A percentile compares a stretch with the other conserved stretches of the same genome.
Conservation (phyloP, 2,113 vertebrate species). For the Amazona guildingii region DNA sequence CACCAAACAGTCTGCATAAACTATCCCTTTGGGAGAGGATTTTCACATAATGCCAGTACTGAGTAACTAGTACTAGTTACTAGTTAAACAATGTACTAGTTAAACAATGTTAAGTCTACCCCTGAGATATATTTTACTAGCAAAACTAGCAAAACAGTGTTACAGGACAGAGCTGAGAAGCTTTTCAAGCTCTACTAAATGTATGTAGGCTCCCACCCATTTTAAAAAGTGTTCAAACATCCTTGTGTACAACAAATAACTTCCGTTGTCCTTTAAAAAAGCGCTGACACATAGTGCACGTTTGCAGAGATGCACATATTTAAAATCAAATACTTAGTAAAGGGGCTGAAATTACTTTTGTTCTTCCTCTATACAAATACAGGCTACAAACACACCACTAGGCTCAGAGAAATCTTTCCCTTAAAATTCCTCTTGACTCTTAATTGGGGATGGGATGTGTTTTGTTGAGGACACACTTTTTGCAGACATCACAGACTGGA, state of each 20-base stretch:
- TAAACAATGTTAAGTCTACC: background rate
- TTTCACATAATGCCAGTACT: background rate
- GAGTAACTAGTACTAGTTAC: background rate
- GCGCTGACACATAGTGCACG: background rate
- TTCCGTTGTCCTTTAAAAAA: background rate
- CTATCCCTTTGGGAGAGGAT: background rate
- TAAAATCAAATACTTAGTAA: constrained; percentile 47
- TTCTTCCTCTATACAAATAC: background rate
- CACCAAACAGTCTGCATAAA: background rate
- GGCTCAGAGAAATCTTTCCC: background rate
- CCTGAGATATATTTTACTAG: no score
- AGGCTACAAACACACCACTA: background rate
- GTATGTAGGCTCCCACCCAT: background rate
- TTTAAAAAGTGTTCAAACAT: constrained; percentile 16
- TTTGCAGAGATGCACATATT: background rate
- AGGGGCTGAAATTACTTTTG: background rate
- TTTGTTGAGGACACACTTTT: background rate
- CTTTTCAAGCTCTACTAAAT: background rate
- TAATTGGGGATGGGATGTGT: background rate
- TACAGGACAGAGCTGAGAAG: background rate
- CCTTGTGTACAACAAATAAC: background rate
- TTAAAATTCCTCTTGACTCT: background rate
- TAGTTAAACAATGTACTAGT: background rate
- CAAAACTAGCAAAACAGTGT: background rate
- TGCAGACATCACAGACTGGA: background rate